Evolutionary conservation across 2,888 invertebrate genomes (phyloP), one percentile per base, ranked within the genome.

Genomic region (Eilema caniola): DNA sequence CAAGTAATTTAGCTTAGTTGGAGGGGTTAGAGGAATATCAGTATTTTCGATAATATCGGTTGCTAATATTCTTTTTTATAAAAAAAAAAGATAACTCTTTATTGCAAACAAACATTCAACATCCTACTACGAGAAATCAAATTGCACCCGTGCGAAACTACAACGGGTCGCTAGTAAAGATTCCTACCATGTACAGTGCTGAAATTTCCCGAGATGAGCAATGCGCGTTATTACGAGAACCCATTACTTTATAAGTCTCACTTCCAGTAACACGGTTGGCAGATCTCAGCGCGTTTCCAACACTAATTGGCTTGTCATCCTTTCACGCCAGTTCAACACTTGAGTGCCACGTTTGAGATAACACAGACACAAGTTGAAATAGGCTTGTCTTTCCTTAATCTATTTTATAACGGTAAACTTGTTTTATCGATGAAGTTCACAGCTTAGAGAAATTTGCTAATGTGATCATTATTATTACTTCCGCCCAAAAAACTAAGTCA

Each of bases 271-370:
- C 59, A 53, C 33, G 24, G 33, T 68, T 62, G 66, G 16, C 24
- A 69, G 47, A 66, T 69, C 60, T 31, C 62, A 7, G 47, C 16
- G n/a, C 47, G 53, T 69, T 69, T 72, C 31, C 53, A 23, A 62
- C 31, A 66, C 66, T 72, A 72, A 72, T 72, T 72, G 72, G 72
- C 60, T 69, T 69, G 72, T 63, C 69, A 63, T 63, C 69, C 60
- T 24, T 72, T 69, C 60, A 72, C 59, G 66, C 66, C 66, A 62
- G 65, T 62, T 71, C 41, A 68, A 59, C 57, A 68, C 57, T 59
- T 53, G 59, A 69, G 57, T 62, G 59, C 24, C 24, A 31, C 37
- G 31, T 23, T 67, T n/a, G 37, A 67, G 71, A 67, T 71, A 68
- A 56, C 62, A 28, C 25, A 24, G 57, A 8, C 62, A 24, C 57